Evolutionary conservation across 1,140 invertebrate genomes (phyloP).

Genomic region (Drosophila repletoides): DNA sequence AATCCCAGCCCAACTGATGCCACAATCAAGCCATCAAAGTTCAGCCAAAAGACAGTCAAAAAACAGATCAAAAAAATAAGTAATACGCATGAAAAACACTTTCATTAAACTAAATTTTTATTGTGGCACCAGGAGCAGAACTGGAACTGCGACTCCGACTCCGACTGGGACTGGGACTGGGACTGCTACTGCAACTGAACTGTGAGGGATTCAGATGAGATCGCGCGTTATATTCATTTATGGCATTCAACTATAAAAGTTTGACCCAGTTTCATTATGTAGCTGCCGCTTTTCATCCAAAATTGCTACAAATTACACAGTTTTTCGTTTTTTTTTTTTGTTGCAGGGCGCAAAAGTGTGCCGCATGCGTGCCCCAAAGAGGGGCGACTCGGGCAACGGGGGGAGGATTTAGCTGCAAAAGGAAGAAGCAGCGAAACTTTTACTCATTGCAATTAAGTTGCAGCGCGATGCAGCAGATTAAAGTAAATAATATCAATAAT

Average conservation of each 20-base stretch:
- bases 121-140: conserved; percentile 56
- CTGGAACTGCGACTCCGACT: no score
- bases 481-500: conserved; percentile 77
- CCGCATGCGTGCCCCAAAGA: conserved; percentile 74
- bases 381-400: background rate
- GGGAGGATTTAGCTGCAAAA: background rate
- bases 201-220: conserved; percentile 4
- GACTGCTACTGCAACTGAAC: no score
- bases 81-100: conserved; percentile 64
- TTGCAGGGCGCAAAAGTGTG: conserved; percentile 76
- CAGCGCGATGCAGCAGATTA: conserved; percentile 67
- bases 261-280: conserved; percentile 67
- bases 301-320: conserved; percentile 80
- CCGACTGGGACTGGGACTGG: conserved; percentile 13
- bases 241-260: conserved; percentile 68
- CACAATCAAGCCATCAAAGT: conserved; percentile 73
- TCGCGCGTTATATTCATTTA: conserved; percentile 64
- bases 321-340: no score
- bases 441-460: conserved; percentile 71
- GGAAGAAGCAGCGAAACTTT: conserved; percentile 28
- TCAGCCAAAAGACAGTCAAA: no score
- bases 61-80: conserved; percentile 23
- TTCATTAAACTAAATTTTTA: conserved; percentile 79
- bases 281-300: conserved; percentile 48
- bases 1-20: conserved; percentile 54